Base-by-base conservation (phyloP, 1,140 invertebrate species). In the Drosophila guanche region DNA sequence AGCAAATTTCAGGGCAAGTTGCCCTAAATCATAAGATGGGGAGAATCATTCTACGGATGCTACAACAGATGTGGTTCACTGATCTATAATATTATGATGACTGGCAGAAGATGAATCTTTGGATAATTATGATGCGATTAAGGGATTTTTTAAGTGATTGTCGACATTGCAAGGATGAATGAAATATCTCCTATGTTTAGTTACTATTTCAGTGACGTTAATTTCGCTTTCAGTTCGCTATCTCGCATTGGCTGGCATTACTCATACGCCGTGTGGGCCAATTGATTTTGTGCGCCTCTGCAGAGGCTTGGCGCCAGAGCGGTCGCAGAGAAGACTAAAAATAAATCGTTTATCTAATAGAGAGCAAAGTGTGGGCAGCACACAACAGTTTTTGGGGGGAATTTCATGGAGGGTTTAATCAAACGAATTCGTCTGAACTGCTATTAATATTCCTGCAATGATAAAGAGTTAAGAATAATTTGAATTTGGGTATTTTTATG, bases 201-300 rank as follows among this genome's bases (percentile, higher is more conserved):
- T 10, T 40, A 1, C 33, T 37, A 12, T 12, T 37, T 10, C 10
- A 37, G 27, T 33, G n/a, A 46, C 29, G 27, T 16, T 60, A 7
- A 20, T 22, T 27, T 27, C 3, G 16, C 8, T 12, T 14, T 40
- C 10, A 16, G 48, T 29, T 62, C 29, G 43, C 50, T 29, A 63
- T 63, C 61, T 12, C 0, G 0, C 4, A 22, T 20, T 4, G 4
- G 4, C 8, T 1, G 1, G 5, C 6, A 55, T 76, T 60, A 56
- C 62, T 52, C 73, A 76, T 76, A 76, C 73, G 73, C 56, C 53
- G 8, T 1, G 73, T 59, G 43, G 61, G 47, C 12, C 53, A 22
- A 25, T 46, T 12, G 23, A 53, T 54, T 42, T 41, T 37, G 10
- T 12, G 3, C 4, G 33, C 3, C 33, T 37, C 33, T 37, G 33